Evolutionary conservation across 2,888 invertebrate species (phyloP), one percentile per base, ranked within the genome.

Genomic region (Tetranychus piercei): DNA sequence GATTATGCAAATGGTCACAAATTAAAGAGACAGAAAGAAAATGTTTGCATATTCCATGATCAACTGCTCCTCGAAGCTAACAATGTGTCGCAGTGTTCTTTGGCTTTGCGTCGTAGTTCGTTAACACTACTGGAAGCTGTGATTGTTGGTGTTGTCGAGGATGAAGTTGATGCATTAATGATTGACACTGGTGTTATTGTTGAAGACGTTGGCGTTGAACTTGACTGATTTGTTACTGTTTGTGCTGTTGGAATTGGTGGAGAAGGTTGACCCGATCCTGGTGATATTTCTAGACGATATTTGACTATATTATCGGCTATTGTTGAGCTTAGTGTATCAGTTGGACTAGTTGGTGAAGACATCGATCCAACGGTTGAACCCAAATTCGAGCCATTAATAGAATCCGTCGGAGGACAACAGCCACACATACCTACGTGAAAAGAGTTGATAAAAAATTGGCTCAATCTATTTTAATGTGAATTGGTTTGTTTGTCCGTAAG

Each of bases 41-140:
- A 15, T 55, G 6, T 15, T 55, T 55, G 55, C 72, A 44, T 34
- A 71, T 71, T 71, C 72, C 4, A 9, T 71, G 34, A 22, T 43
- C 72, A 71, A 22, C 44, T 34, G 4, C 3, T 5, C n/a, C 72
- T 44, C 9, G 72, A 71, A 8, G n/a, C 90, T 74, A 90, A 83
- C 43, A 92, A 83, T 0, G 94, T 93, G 1, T 94, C 94, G 1
- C 93, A 91, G 82, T 95, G 94, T 81, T 95, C 94, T 82, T 94
- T 92, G 1, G 94, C 94, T 82, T 94, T 93, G 74, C 94, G 87
- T 8, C 94, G 86, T 70, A 95, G 85, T 80, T 94, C 94, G 0
- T 94, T 94, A 23, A 94, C 92, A 82, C 92, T 93, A 79, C 90
- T 89, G 6, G 90, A 89, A 15, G 78, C 76, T 44, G 55, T 55